Evolutionary conservation across 1,140 invertebrate genomes (phyloP), one percentile per base, ranked within the genome.

Genomic region (Geopemphigus sp.): DNA sequence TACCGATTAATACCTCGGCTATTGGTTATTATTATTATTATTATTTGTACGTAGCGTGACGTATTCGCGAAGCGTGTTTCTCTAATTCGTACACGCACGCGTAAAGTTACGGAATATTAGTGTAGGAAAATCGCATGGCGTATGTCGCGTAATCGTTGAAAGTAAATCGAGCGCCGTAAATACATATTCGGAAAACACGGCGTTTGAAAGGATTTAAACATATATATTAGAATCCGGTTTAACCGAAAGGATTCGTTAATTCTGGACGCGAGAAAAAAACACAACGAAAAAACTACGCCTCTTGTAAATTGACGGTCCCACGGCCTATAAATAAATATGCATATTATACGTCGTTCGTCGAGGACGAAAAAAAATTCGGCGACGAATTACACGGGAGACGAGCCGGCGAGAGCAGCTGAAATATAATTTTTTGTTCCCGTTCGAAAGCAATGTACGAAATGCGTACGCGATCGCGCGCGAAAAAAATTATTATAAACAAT

Each of bases 401-500:
- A 12, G 10, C 5, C 19, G 39, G 32, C n/a, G 54, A 59, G 56
- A 59, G 56, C 73, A 76, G 73, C 73, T 76, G 73, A 59, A 76
- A 61, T 39, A 22, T 73, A 73, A 57, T 73, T 73, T 73, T 32
- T 29, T 63, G 29, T 15, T 1, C 8, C 15, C 64, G 26, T 24
- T 8, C 14, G 14, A 53, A 50, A 70, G 12, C 53, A n/a, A 72
- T 72, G 8, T 54, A 72, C 26, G 10, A 15, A n/a, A 61, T 11
- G 47, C 3, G 47, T 15, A 68, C 32, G 22, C 29, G 3, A 19
- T 26, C n/a, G 47, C 54, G 47, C 54, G 53, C 24, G 45, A 22
- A 57, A 74, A 76, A 76, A 57, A 61, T 76, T 76, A 15, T 76
- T 45, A 59, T 59, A 76, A 76, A 76, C 73, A 76, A 76, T 76